Conservation (phyloP, 2,113 vertebrate genomes). For the Pelmatolapia mariae region DNA sequence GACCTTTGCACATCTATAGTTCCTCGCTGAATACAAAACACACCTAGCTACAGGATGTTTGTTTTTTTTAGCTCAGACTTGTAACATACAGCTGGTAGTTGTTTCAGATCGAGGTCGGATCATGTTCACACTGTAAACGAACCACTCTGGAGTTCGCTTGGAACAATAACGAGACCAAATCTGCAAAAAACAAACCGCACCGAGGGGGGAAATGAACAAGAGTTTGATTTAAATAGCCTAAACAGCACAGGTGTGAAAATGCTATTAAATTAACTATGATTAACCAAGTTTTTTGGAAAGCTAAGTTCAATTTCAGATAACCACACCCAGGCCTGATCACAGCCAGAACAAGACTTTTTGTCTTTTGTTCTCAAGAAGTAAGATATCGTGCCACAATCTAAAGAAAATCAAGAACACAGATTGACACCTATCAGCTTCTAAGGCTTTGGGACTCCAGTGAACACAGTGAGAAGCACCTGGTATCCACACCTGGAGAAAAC, state of each 20-base stretch:
- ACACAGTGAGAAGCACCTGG: no score
- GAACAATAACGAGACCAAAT: neutral
- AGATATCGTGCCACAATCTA: neutral
- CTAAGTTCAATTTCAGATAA: neutral
- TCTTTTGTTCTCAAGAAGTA: neutral
- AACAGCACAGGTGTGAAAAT: neutral
- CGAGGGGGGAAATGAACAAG: neutral
- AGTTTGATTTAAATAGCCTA: neutral
- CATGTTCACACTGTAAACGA: neutral
- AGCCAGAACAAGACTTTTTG: neutral
- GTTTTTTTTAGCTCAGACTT: neutral
- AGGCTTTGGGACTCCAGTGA: no score
- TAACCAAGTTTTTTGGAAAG: neutral
- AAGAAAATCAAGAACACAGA: neutral
- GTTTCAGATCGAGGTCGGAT: neutral
- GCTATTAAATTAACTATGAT: neutral
- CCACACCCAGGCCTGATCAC: neutral
- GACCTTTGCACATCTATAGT: neutral
- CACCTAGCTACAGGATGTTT: fast-evolving
- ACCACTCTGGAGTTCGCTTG: neutral
- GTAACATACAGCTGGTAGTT: neutral
- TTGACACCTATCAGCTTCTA: neutral
- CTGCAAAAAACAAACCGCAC: neutral
- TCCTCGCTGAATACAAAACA: neutral
- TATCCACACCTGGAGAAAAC: no score